Evolutionary conservation across 2,888 invertebrate species (phyloP), one percentile per base, ranked within the genome.

Genomic region (Phyllotreta striolata): DNA sequence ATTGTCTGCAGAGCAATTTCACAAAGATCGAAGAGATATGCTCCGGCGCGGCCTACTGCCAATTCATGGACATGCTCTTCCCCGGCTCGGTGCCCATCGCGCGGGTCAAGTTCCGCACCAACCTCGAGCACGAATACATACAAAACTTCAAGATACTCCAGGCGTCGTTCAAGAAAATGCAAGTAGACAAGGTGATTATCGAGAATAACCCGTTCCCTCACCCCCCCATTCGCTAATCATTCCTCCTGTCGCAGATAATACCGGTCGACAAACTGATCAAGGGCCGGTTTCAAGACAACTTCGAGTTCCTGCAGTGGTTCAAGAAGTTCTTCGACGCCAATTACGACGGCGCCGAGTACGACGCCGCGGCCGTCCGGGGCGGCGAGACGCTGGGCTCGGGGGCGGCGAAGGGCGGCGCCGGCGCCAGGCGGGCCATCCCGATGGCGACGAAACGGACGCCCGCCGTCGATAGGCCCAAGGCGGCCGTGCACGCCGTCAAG

Each of bases 241-340:
- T 72, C 79, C 85, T 85, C 13, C n/a, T n/a, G 54, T 80, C 9
- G 43, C 88, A 95, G 94, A 92, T 93, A 83, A 92, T 95, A 80
- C 92, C 95, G 75, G 93, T 96, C 81, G 95, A 96, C 86, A 91
- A 87, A 85, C 88, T 98, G 87, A 94, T 97, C 83, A 98, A 97
- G 87, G 97, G 95, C 83, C 91, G 96, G 78, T 98, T 98, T 86
- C 98, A 98, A 89, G 98, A 98, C 88, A 98, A 98, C 87, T 98
- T 98, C 89, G 98, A 98, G 84, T 98, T 98, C 86, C 91, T 98
- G 78, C 98, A 98, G 87, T 98, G 98, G 98, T 98, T 98, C 89
- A 98, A 98, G 89, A 96, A 97, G 84, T 98, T 98, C 86, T 98
- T 97, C 85, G 98, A 98, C 85, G 97, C 97, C 77, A 99, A 99